These are phyloP conservation scores for Biston stratarius DNA, from an alignment of 2,888 invertebrate species.

Conservation along the genomic window DNA sequence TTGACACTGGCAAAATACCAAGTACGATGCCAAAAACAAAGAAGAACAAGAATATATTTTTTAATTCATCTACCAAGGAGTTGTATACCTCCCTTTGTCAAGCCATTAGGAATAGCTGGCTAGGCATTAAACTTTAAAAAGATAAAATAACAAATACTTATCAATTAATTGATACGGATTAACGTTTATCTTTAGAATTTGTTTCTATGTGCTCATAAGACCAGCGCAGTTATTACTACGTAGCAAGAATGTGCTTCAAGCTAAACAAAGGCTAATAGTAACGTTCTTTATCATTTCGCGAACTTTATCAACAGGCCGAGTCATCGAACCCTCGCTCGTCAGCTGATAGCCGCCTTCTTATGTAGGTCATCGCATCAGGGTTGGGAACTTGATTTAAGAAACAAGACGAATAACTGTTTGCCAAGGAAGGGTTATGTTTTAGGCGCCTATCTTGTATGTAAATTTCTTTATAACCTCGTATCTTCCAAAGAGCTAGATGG, in stretches of 20 bases:
- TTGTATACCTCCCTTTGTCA: no score
- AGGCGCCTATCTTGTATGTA: no score
- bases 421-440: no score
- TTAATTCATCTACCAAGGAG: no score
- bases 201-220: not conserved
- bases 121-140: no score
- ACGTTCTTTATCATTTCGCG: constrained; percentile 16
- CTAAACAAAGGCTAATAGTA: constrained; percentile 19
- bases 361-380: constrained; percentile 53
- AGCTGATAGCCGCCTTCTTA: constrained; percentile 64
- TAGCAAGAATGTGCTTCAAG: not conserved
- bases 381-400: constrained; percentile 18
- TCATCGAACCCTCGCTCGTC: constrained; percentile 70
- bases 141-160: not conserved
- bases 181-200: not conserved
- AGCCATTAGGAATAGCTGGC: no score
- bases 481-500: no score
- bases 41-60: no score
- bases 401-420: not conserved
- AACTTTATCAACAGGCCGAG: constrained; percentile 41
- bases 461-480: no score
- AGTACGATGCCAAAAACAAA: no score
- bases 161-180: not conserved
- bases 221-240: constrained; percentile 1
- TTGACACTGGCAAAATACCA: no score